These are phyloP conservation scores for Sceliomorpha sp. DNA, from an alignment of 2,888 invertebrate genomes.

Conservation along the genomic window DNA sequence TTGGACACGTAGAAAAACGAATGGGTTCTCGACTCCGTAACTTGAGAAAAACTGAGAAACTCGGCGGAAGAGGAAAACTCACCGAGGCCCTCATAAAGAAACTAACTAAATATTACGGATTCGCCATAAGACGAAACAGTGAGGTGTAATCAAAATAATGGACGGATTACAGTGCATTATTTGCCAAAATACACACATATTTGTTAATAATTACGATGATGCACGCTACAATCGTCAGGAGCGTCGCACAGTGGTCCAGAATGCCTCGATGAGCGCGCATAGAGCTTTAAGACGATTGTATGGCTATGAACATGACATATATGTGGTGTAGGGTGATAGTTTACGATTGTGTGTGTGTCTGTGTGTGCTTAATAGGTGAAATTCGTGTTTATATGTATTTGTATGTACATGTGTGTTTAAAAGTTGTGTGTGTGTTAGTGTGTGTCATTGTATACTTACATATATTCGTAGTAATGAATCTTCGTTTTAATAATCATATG, in stretches of 20 bases:
- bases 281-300: too few relatives aligned
- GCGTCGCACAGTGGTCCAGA: slow-evolving; percentile 18
- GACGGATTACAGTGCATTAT: slow-evolving; percentile 10
- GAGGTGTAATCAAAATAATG: slow-evolving; percentile 17
- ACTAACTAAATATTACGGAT: slow-evolving; percentile 21
- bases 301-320: too few relatives aligned
- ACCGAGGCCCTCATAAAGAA: slow-evolving; percentile 17
- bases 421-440: too few relatives aligned
- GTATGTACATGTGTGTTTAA: too few relatives aligned
- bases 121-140: slow-evolving; percentile 57
- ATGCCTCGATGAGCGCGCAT: slow-evolving; percentile 2
- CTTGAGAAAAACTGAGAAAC: slow-evolving; percentile 14
- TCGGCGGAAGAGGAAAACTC: slow-evolving; percentile 22
- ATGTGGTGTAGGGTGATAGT: too few relatives aligned
- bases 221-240: slow-evolving; percentile 7
- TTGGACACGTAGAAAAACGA: slow-evolving; percentile 26
- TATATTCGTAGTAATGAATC: too few relatives aligned
- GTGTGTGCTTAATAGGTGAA: too few relatives aligned
- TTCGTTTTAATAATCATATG: too few relatives aligned
- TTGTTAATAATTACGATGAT: slow-evolving; percentile 6
- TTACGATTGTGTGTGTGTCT: too few relatives aligned
- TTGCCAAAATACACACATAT: slow-evolving; percentile 8
- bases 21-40: slow-evolving; percentile 26
- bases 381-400: too few relatives aligned
- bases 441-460: too few relatives aligned